Base-by-base conservation (phyloP, 2,888 invertebrate genomes). In the Cataglyphis livida region DNA sequence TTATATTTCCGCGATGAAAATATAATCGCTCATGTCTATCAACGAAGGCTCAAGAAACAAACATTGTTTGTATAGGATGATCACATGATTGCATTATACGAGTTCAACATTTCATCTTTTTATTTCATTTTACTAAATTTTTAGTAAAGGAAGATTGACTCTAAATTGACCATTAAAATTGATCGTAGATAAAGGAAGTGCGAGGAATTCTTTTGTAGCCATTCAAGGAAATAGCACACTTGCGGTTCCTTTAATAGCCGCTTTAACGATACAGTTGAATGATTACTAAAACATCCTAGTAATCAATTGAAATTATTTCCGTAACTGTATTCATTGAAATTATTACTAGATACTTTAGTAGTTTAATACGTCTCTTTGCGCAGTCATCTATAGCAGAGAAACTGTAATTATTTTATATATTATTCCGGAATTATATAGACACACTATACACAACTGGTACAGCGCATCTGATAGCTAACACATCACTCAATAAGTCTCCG, bases 351-450 rank as follows among this genome's bases (percentile, higher is more conserved):
- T 59, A 44, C 25, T 78, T 70, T 21, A 44, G 41, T 32, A 44
- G 18, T 78, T 70, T 21, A 44, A 41, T 32, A 32, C 32, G 35
- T 35, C 71, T 79, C 44, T 71, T 71, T 44, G 12, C 71, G 71
- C 35, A 44, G 25, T 79, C 71, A 35, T 59, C 78, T 59, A 48
- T 71, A 32, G 44, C 35, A 12, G 18, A n/a, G 25, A 18, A 38
- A 35, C 78, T 78, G 70, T 78, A 78, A 71, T 44, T 79, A 79
- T 61, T 59, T 44, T 79, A 79, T 61, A 44, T 61, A 51, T 51
- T 71, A 71, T 41, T 35, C 71, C 71, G 44, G 59, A 71, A 79
- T 79, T 71, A 71, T 44, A 44, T 12, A 44, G 3, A 44, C 4
- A 38, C 38, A 38, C 18, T 41, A 32, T 21, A 44, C 28, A 38